Percentiles rank a stretch among this genome's conserved stretches.
Conservation (phyloP, 2,113 vertebrate genomes). For the Symphodus melops region DNA sequence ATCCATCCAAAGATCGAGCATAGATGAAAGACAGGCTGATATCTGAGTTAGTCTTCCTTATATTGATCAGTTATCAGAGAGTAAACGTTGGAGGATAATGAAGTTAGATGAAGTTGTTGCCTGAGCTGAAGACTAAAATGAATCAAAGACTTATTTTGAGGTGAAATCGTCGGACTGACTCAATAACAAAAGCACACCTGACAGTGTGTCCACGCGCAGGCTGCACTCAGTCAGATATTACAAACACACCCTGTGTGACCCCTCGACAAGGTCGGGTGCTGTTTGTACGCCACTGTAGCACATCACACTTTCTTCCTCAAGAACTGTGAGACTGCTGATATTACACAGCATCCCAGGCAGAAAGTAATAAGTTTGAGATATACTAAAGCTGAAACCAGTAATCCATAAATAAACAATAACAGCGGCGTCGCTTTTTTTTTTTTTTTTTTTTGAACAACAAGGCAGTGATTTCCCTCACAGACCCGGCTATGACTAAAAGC, state of each 20-base stretch:
- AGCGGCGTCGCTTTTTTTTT: constrained; percentile 19
- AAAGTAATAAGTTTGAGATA: constrained; percentile 69
- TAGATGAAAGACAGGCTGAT: no score
- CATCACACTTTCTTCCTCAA: constrained; percentile 59
- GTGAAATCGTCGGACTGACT: not conserved
- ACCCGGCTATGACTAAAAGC: constrained; percentile 47
- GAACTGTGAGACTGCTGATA: constrained; percentile 52
- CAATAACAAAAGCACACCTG: not conserved
- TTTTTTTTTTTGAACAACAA: constrained; percentile 41
- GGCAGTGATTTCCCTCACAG: not conserved
- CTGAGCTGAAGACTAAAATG: not conserved
- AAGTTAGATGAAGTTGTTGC: not conserved
- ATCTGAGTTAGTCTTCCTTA: no score
- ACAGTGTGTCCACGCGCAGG: not conserved
- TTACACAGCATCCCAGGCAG: constrained; percentile 35
- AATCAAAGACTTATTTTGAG: not conserved
- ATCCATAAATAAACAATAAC: constrained; percentile 68
- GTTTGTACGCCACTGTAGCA: constrained; percentile 20
- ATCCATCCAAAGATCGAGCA: no score
- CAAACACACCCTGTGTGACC: constrained; percentile 25
- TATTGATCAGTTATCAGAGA: not conserved
- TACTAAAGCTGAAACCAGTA: constrained; percentile 48
- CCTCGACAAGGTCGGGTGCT: constrained; percentile 32
- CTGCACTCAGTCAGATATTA: constrained; percentile 37
- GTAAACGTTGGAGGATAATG: not conserved